phyloP scores from a whole-genome alignment of 2,888 invertebrate genomes.

The Amphipoea lucens region DNA sequence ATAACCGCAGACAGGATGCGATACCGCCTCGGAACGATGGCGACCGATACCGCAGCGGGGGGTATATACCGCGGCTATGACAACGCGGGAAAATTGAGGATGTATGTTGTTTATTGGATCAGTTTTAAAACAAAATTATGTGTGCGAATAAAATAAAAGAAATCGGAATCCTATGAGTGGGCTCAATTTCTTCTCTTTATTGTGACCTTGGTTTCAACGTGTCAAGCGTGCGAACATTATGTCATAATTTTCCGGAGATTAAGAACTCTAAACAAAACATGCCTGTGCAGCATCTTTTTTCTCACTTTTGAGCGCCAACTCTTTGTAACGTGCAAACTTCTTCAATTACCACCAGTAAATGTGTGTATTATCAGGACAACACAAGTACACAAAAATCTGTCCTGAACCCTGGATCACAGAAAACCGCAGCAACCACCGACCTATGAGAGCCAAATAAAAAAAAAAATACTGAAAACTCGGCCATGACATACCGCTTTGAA shows the following conservation, averaged over 20 bases:
- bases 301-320: not conserved
- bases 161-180: not conserved
- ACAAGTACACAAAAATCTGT: not conserved
- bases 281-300: not conserved
- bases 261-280: not conserved
- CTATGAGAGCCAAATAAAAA: constrained; percentile 26
- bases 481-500: constrained; percentile 19
- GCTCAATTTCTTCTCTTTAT: not conserved
- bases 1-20: constrained; percentile 50
- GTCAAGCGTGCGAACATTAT: not conserved
- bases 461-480: constrained; percentile 17
- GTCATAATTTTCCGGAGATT: not conserved
- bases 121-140: not conserved
- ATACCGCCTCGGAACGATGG: constrained; percentile 35
- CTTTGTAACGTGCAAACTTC: not conserved
- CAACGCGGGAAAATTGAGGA: not conserved
- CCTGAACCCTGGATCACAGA: constrained; percentile 2
- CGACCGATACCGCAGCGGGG: constrained; percentile 25
- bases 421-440: constrained; percentile 20
- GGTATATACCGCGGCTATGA: constrained; percentile 7
- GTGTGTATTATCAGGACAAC: not conserved
- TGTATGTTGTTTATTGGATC: not conserved
- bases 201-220: not conserved
- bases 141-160: not conserved
- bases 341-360: not conserved